phyloP scores from a whole-genome alignment of 2,113 vertebrate species.

The Noturus placidus region DNA sequence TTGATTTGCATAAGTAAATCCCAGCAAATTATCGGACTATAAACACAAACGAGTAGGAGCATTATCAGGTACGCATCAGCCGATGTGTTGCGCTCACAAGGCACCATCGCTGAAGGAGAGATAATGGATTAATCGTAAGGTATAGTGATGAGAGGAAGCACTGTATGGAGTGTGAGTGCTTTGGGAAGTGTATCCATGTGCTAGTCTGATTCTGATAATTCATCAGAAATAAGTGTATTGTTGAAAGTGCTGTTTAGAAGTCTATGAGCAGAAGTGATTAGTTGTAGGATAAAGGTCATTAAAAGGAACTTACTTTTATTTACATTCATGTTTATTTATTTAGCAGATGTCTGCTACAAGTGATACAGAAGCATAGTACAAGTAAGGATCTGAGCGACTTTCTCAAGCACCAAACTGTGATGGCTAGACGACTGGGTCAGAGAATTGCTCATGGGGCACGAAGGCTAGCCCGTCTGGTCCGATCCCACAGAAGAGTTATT shows the following conservation, averaged over 20 bases:
- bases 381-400: too few relatives aligned
- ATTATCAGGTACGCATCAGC: slow-evolving; percentile 29
- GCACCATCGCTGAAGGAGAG: not conserved
- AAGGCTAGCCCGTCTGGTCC: too few relatives aligned
- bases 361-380: not conserved
- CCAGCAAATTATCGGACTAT: slow-evolving; percentile 16
- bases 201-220: not conserved
- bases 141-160: slow-evolving; percentile 1
- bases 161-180: not conserved
- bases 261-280: not conserved
- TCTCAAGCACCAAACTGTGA: too few relatives aligned
- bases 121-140: slow-evolving; percentile 3
- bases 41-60: slow-evolving; percentile 17
- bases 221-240: not conserved
- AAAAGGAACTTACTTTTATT: not conserved
- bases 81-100: not conserved
- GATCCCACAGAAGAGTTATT: too few relatives aligned
- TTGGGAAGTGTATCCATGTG: not conserved
- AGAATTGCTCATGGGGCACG: too few relatives aligned
- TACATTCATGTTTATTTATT: not conserved
- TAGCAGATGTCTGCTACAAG: not conserved
- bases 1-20: slow-evolving; percentile 36
- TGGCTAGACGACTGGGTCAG: too few relatives aligned
- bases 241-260: not conserved
- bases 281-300: too few relatives aligned